Evolutionary conservation across 1,140 invertebrate species (phyloP).

Genomic region (Charaxes varanes): DNA sequence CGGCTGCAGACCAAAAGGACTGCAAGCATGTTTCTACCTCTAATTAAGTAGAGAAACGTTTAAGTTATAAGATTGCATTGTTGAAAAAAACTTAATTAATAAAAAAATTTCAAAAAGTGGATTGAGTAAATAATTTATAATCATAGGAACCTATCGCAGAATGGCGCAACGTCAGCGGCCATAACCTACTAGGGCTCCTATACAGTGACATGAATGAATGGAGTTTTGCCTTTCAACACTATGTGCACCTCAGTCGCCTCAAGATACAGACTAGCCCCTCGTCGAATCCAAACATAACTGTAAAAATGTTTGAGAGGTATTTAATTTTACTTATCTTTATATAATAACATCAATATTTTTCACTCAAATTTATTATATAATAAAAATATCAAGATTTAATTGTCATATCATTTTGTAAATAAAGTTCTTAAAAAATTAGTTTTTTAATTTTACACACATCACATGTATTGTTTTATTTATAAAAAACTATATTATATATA

Average conservation of each 20-base stretch:
- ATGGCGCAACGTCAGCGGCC: constrained; percentile 88
- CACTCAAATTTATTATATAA: background rate
- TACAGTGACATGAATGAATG: constrained; percentile 87
- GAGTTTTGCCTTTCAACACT: constrained; percentile 90
- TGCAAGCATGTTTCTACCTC: too few relatives aligned
- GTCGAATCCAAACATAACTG: constrained; percentile 73
- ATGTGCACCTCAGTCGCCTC: constrained; percentile 91
- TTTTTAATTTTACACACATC: too few relatives aligned
- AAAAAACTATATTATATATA: too few relatives aligned
- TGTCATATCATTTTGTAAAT: too few relatives aligned
- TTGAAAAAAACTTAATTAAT: too few relatives aligned
- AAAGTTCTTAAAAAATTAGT: too few relatives aligned
- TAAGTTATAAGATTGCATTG: too few relatives aligned
- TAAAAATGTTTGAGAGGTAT: constrained; percentile 91
- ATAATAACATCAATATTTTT: too few relatives aligned
- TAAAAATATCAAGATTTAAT: background rate
- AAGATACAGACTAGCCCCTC: constrained; percentile 83
- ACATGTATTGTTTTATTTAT: background rate
- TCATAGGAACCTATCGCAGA: constrained; percentile 86
- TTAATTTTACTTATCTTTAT: background rate
- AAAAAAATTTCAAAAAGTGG: too few relatives aligned
- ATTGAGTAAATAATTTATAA: too few relatives aligned
- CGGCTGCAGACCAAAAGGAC: too few relatives aligned
- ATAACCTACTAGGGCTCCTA: constrained; percentile 89
- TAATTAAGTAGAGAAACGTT: too few relatives aligned